Base-by-base conservation (phyloP, 23 tunicate species). In the Halocynthia roretzi region DNA sequence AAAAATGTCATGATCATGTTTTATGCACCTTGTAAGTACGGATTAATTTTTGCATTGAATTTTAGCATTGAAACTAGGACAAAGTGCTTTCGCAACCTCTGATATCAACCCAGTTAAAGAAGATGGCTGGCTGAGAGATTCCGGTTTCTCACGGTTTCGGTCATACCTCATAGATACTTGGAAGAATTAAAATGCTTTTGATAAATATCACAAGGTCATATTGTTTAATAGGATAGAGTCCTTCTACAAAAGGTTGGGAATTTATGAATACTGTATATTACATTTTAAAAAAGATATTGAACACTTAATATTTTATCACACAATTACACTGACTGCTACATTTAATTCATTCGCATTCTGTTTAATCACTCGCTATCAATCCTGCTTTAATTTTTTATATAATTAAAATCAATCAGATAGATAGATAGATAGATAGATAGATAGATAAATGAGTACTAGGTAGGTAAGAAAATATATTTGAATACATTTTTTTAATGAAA, bases 1-100 rank as follows among this genome's bases (percentile, higher is more conserved):
- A 75, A 78, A 54, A 76, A 92, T 67, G 76, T 80, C 14, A 57
- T 92, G 50, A 81, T 92, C 75, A 92, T 92, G 98, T 86, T 92
- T 61, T 92, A 92, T 82, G 82, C 98, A 7, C 92, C 92, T 55
- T 60, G 98, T 92, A 57, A 62, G 86, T 71, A 31, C 6, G 22
- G 11, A 22, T 80, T 5, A 71, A 10, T 22, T 10, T 56, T 17
- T 5, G 23, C 57, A 76, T 15, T 56, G 19, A 56, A 2, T 56
- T 60, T 17, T 8, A 19, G 11, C 19, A 62, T 76, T 72, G 40
- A 71, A 31, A 31, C 44, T 31, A 31, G 44, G 44, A 0, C 4
- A 31, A 31, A 0, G 44, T 31, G 44, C 2, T 31, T 31, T 31
- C 44, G 44, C 44, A 31, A 31, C 44, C 44, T 31, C 44, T 31